Conservation (phyloP, 1,140 invertebrate genomes). For the Lepidostoma basale region DNA sequence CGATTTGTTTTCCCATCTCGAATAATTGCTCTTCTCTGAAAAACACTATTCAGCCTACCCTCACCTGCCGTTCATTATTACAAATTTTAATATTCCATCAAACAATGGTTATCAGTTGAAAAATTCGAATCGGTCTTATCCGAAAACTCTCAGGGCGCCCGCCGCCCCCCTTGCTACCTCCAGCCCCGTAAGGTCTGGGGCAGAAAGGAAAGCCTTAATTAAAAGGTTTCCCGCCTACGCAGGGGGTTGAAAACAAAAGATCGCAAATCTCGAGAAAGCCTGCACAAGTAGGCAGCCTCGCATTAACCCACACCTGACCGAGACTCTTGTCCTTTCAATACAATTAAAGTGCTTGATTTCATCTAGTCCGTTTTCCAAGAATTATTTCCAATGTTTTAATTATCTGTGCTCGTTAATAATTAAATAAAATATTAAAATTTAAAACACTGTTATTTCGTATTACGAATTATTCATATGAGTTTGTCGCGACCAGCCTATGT, state of each 20-base stretch:
- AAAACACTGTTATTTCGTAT: no score
- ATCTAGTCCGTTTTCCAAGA: no score
- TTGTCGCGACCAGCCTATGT: no score
- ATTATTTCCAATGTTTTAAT: no score
- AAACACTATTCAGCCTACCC: constrained; percentile 7
- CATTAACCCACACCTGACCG: constrained; percentile 40
- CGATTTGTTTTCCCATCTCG: neutral
- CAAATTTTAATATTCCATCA: constrained; percentile 37
- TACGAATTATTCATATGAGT: no score
- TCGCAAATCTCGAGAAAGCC: constrained; percentile 43
- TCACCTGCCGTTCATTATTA: constrained; percentile 33
- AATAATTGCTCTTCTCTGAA: neutral
- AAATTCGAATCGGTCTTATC: constrained; percentile 37
- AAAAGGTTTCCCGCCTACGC: constrained; percentile 38
- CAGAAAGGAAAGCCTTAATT: constrained; percentile 39
- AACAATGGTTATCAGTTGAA: constrained; percentile 27
- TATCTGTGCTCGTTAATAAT: no score
- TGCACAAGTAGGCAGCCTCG: constrained; percentile 35
- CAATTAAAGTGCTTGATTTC: no score
- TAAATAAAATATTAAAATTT: no score
- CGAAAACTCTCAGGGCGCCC: constrained; percentile 39
- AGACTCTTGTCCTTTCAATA: no score
- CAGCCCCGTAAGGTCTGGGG: neutral
- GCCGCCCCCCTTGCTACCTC: neutral
- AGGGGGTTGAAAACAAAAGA: constrained; percentile 43